A percentile compares a stretch with the other conserved stretches of the same genome.
These are phyloP conservation scores for Sminthurinus aureus DNA, from an alignment of 2,888 invertebrate genomes.

Conservation along the genomic window DNA sequence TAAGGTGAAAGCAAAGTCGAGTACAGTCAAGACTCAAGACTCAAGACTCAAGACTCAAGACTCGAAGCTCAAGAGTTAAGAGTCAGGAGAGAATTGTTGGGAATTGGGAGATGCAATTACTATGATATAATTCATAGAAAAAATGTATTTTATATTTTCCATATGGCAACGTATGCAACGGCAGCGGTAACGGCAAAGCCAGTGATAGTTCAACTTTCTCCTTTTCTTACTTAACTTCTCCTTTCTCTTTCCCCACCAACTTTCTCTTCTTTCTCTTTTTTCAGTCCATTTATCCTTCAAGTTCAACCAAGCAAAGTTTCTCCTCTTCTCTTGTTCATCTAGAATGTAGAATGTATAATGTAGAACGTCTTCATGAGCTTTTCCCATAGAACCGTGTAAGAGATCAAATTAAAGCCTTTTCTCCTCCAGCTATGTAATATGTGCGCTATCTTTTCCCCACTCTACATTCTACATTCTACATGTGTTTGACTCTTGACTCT, in stretches of 20 bases:
- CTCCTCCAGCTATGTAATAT: slow-evolving; percentile 15
- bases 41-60: neutral
- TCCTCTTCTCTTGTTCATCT: neutral
- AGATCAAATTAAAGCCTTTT: slow-evolving; percentile 20
- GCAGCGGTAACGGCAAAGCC: too few relatives aligned
- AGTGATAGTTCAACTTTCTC: neutral
- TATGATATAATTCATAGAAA: slow-evolving; percentile 10
- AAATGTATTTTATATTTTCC: neutral
- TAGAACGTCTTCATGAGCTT: too few relatives aligned
- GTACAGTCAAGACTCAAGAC: neutral
- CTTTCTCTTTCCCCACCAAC: too few relatives aligned
- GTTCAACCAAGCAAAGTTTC: slow-evolving; percentile 6
- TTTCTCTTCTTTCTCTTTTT: neutral
- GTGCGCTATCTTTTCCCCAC: neutral
- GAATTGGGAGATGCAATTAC: neutral
- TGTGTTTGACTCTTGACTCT: neutral
- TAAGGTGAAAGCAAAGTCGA: neutral
- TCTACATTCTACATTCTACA: neutral
- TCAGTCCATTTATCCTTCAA: slow-evolving; percentile 4
- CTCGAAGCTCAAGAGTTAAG: neutral
- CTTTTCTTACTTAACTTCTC: neutral
- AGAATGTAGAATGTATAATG: too few relatives aligned
- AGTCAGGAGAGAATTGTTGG: neutral
- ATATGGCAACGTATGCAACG: neutral
- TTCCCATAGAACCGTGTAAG: neutral